A percentile compares a stretch with the other conserved stretches of the same genome.
These are phyloP conservation scores for Mirounga angustirostris DNA, from an alignment of 2,113 vertebrate genomes.

Conservation along the genomic window DNA sequence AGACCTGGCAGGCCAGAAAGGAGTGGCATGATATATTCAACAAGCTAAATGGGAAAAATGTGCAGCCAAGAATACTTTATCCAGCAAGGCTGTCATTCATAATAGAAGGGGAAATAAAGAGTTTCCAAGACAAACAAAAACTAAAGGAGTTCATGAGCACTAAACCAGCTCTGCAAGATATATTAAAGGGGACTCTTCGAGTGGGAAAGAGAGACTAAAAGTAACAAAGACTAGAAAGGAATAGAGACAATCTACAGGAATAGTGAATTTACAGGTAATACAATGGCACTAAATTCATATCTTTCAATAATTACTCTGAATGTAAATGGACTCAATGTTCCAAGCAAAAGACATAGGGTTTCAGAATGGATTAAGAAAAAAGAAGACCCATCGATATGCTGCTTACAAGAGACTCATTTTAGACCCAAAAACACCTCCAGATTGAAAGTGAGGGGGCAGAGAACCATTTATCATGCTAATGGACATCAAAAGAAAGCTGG, in stretches of 20 bases:
- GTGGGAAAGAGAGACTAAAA: background rate
- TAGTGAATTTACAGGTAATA: background rate
- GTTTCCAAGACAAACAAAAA: background rate
- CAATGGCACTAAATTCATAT: background rate
- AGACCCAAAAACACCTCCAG: background rate
- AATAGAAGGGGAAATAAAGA: background rate
- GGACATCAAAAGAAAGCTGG: background rate
- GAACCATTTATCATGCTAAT: background rate
- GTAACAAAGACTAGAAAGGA: background rate
- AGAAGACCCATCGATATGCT: background rate
- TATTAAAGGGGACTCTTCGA: background rate
- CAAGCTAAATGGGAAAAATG: background rate
- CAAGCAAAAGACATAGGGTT: background rate
- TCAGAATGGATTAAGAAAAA: too few relatives aligned
- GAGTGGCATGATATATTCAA: background rate
- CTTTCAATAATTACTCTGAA: background rate
- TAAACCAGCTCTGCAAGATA: background rate
- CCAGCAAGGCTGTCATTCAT: background rate
- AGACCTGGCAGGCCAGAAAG: background rate
- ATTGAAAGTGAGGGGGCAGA: background rate
- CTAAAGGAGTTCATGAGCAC: background rate
- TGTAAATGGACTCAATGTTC: background rate
- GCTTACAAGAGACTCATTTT: background rate
- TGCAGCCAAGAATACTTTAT: background rate
- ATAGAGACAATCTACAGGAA: background rate